These are phyloP conservation scores for Anabacerthia variegaticeps DNA, from an alignment of 2,797 vertebrate genomes.

Conservation along the genomic window DNA sequence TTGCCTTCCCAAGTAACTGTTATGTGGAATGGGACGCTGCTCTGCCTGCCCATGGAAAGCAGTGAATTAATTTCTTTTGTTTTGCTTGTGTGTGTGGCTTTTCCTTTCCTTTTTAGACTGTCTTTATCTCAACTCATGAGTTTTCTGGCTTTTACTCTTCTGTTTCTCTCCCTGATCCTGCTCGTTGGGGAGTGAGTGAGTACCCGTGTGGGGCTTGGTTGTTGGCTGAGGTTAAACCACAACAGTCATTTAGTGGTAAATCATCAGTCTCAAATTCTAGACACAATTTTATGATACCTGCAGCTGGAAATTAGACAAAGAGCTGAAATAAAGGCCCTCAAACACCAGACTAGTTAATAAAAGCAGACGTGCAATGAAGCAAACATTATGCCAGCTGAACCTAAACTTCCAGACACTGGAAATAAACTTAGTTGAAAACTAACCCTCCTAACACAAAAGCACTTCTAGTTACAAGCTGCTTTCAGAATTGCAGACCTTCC, in stretches of 20 bases:
- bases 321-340: background rate
- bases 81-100: background rate
- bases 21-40: background rate
- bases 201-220: background rate
- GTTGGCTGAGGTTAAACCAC: background rate
- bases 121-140: background rate
- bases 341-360: background rate
- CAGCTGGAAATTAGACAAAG: background rate
- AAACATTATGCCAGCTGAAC: background rate
- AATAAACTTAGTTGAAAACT: background rate
- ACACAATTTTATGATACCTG: background rate
- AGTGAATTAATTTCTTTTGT: background rate
- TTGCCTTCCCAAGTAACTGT: background rate
- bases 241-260: background rate
- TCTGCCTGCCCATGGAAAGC: background rate
- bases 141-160: background rate
- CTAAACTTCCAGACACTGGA: background rate
- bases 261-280: background rate
- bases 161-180: background rate
- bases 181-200: background rate
- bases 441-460: background rate
- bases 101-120: background rate
- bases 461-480: background rate
- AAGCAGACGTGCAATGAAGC: background rate
- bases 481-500: background rate